Conservation (phyloP, 2,888 invertebrate species). For the Aromia moschata region DNA sequence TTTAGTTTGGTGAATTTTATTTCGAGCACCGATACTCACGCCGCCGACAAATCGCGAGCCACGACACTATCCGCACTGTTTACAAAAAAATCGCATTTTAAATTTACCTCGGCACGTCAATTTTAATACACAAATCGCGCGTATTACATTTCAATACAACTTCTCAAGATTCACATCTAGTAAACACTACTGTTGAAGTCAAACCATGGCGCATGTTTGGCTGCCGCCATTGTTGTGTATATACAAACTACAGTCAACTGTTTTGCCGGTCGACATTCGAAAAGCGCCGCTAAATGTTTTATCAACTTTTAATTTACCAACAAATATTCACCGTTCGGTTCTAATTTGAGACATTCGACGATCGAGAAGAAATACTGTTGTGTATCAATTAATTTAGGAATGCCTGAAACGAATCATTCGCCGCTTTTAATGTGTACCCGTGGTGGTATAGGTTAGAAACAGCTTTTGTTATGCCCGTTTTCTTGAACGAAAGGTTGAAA, state of each 20-base stretch:
- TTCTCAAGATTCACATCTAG: conserved; percentile 63
- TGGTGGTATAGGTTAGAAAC: conserved; percentile 20
- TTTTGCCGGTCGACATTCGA: conserved; percentile 47
- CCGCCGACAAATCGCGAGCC: too few species aligned
- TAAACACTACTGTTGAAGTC: conserved; percentile 65
- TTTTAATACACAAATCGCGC: conserved; percentile 25
- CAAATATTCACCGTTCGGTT: conserved; percentile 2
- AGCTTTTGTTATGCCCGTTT: not conserved
- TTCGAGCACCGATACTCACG: not conserved
- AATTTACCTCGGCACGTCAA: not conserved
- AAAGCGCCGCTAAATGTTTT: conserved; percentile 15
- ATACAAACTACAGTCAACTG: conserved; percentile 53
- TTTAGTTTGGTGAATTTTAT: not conserved
- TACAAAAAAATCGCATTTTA: too few species aligned
- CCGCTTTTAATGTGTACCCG: not conserved
- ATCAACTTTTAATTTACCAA: conserved; percentile 4
- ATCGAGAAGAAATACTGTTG: too few species aligned
- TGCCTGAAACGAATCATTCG: too few species aligned
- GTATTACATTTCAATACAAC: conserved; percentile 54
- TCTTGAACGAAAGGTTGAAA: not conserved
- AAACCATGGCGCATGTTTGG: conserved; percentile 62
- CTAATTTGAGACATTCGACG: too few species aligned
- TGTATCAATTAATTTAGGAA: too few species aligned
- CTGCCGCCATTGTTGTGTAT: conserved; percentile 59
- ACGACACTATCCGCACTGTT: not conserved